Evolutionary conservation across 2,797 vertebrate species (phyloP).

Genomic region (Chelon auratus): DNA sequence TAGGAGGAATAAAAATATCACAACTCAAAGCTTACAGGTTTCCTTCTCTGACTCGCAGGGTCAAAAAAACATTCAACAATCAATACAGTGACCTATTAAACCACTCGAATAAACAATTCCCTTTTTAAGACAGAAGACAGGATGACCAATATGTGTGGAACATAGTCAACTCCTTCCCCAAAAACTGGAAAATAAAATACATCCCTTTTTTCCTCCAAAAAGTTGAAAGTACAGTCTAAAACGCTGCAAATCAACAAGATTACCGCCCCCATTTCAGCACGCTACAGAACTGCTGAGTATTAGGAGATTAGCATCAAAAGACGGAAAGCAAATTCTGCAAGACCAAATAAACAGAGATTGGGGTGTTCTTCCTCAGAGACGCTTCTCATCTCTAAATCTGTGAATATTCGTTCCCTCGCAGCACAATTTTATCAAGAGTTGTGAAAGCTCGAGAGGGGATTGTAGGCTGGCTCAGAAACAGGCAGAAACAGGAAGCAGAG

Average conservation of each 20-base stretch:
- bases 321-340: constrained; percentile 17
- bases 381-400: constrained; percentile 45
- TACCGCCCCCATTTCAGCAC: constrained; percentile 18
- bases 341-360: constrained; percentile 15
- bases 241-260: constrained; percentile 1
- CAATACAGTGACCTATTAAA: constrained; percentile 47
- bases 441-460: constrained; percentile 31
- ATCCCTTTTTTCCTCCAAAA: background rate
- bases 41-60: constrained; percentile 14
- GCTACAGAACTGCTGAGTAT: constrained; percentile 22
- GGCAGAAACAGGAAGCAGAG: constrained; percentile 13
- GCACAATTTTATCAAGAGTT: constrained; percentile 47
- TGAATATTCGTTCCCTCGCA: constrained; percentile 37
- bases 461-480: constrained; percentile 36
- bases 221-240: background rate
- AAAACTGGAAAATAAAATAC: background rate
- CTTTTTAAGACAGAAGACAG: constrained; percentile 12
- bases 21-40: constrained; percentile 21
- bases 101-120: constrained; percentile 18
- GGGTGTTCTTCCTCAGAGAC: constrained; percentile 28
- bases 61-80: constrained; percentile 36
- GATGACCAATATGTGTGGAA: constrained; percentile 19
- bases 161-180: background rate
- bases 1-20: constrained; percentile 14
- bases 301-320: background rate